These are phyloP conservation scores for Salvelinus fontinalis DNA, from an alignment of 2,113 vertebrate genomes.

Conservation along the genomic window DNA sequence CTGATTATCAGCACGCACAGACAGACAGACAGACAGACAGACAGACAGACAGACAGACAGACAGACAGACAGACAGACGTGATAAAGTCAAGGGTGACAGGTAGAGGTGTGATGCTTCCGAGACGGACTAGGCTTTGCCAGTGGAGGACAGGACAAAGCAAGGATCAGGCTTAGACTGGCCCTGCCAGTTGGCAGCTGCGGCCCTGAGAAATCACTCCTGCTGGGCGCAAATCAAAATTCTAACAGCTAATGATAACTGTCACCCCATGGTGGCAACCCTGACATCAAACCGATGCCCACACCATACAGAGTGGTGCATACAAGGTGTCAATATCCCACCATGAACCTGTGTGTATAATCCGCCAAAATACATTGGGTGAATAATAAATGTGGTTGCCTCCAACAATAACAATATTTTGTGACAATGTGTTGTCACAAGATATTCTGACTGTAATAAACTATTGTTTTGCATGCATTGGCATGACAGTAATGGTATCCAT, in stretches of 20 bases:
- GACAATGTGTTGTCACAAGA: constrained; percentile 28
- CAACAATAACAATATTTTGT: constrained; percentile 10
- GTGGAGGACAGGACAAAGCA: constrained; percentile 13
- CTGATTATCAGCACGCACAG: not conserved
- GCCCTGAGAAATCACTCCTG: constrained; percentile 52
- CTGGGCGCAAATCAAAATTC: constrained; percentile 61
- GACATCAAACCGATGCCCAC: constrained; percentile 60
- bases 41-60: not conserved
- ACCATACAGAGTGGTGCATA: constrained; percentile 47
- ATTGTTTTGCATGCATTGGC: constrained; percentile 16
- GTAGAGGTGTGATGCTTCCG: not conserved
- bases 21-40: too few relatives aligned
- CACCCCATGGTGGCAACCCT: constrained; percentile 39
- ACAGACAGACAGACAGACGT: too few relatives aligned
- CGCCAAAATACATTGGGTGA: constrained; percentile 25
- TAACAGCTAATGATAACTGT: constrained; percentile 64
- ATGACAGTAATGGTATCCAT: not conserved
- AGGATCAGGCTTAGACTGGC: constrained; percentile 21
- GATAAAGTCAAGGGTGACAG: not conserved
- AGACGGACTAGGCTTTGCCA: constrained; percentile 3
- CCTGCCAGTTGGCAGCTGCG: constrained; percentile 45
- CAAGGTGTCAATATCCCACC: constrained; percentile 58
- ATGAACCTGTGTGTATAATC: constrained; percentile 51
- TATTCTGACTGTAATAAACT: constrained; percentile 3
- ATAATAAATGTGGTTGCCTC: constrained; percentile 46